These are phyloP conservation scores for Drosophila micromelanica DNA, from an alignment of 1,140 invertebrate species.

Conservation along the genomic window DNA sequence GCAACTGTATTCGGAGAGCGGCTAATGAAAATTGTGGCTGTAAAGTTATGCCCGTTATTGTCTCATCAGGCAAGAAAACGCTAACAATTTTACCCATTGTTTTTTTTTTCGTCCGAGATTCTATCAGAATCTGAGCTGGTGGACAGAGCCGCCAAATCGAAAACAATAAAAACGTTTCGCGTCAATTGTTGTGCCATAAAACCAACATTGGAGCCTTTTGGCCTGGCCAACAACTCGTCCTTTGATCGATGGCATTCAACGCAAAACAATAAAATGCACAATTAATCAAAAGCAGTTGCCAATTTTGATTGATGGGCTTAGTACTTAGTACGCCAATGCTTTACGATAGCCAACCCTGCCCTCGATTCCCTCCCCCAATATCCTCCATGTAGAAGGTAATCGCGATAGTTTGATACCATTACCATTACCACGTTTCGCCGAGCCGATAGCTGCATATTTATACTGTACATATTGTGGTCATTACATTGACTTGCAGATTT, in stretches of 20 bases:
- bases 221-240: background rate
- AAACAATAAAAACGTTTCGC: conserved; percentile 77
- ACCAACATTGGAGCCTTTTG: conserved; percentile 55
- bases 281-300: conserved; percentile 76
- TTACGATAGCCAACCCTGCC: conserved; percentile 14
- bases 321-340: conserved; percentile 58
- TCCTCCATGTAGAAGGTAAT: conserved; percentile 4
- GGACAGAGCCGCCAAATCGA: background rate
- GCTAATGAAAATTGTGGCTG: background rate
- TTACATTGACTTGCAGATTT: conserved; percentile 86
- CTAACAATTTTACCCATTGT: background rate
- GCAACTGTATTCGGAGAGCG: background rate
- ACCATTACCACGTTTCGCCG: conserved; percentile 9
- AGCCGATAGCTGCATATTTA: conserved; percentile 34
- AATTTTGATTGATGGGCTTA: conserved; percentile 70
- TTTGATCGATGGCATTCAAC: conserved; percentile 74
- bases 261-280: conserved; percentile 80
- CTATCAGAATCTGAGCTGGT: background rate
- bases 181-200: conserved; percentile 82
- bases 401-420: conserved; percentile 34
- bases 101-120: background rate
- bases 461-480: conserved; percentile 42
- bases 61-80: background rate
- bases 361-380: conserved; percentile 11
- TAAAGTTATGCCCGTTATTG: conserved; percentile 9